Evolutionary conservation across 2,888 invertebrate genomes (phyloP).

Genomic region (Physocephala rufipes): DNA sequence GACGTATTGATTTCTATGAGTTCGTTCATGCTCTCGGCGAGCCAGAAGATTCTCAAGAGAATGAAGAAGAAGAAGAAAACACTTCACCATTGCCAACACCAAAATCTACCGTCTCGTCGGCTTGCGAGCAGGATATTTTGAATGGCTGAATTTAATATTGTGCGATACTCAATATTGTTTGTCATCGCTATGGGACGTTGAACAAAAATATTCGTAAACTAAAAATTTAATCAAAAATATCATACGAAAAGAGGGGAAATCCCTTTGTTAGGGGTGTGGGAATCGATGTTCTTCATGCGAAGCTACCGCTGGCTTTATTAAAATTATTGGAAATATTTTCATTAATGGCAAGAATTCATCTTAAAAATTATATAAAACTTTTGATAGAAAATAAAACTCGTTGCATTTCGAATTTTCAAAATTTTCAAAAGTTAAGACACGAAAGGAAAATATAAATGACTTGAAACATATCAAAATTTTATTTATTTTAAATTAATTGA

Average conservation of each 20-base stretch:
- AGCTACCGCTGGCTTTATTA: too few species aligned
- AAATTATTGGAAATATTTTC: not conserved
- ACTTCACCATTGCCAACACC: conserved; percentile 65
- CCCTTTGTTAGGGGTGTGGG: too few species aligned
- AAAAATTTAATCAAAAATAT: conserved; percentile 7
- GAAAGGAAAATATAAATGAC: not conserved
- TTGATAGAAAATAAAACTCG: not conserved
- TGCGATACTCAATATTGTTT: not conserved
- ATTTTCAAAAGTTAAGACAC: not conserved
- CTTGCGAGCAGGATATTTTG: conserved; percentile 53
- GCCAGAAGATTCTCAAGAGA: conserved; percentile 81
- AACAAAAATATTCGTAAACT: too few species aligned
- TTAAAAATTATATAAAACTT: conserved; percentile 23
- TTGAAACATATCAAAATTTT: conserved; percentile 27
- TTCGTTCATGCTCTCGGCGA: conserved; percentile 84
- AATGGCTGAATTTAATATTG: not conserved
- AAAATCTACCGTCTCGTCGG: conserved; percentile 57
- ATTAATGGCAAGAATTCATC: not conserved
- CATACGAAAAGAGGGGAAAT: too few species aligned
- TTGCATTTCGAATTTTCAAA: not conserved
- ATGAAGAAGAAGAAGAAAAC: conserved; percentile 77
- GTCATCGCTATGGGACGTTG: conserved; percentile 21
- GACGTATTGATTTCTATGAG: conserved; percentile 93
- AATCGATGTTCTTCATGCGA: too few species aligned
- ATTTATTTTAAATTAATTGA: conserved; percentile 8